Evolutionary conservation across 2,113 vertebrate genomes (phyloP).

Genomic region (Axis porcinus): DNA sequence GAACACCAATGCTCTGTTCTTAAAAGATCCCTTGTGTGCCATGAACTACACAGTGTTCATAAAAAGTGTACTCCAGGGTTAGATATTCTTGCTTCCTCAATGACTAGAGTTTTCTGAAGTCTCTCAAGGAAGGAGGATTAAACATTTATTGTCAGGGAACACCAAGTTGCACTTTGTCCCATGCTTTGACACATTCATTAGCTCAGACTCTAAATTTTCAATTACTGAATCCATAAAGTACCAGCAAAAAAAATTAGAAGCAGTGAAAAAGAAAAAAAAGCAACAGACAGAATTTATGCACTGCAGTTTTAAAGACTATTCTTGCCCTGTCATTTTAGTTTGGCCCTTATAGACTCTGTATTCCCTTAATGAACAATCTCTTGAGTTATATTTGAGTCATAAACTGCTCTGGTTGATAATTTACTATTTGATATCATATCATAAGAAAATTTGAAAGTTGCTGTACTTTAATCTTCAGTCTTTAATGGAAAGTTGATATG

Average conservation of each 20-base stretch:
- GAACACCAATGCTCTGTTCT: conserved; percentile 71
- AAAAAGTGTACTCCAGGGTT: conserved; percentile 74
- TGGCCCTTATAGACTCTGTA: conserved; percentile 37
- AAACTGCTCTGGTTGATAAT: not conserved
- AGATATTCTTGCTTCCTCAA: conserved; percentile 77
- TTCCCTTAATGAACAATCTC: not conserved
- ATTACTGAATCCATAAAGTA: conserved; percentile 9
- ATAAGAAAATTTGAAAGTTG: not conserved
- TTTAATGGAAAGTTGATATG: not conserved
- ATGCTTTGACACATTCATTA: conserved; percentile 61
- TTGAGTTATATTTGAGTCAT: not conserved
- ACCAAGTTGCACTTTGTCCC: conserved; percentile 35
- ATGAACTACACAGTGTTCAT: conserved; percentile 73
- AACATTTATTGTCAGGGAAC: conserved; percentile 71
- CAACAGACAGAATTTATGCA: not conserved
- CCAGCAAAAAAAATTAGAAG: not conserved
- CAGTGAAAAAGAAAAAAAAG: not conserved
- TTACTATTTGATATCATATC: not conserved
- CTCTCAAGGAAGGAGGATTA: conserved; percentile 69
- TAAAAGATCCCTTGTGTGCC: conserved; percentile 77
- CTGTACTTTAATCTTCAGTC: not conserved
- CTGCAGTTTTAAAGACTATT: conserved; percentile 29
- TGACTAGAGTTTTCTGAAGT: conserved; percentile 75
- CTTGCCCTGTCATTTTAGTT: conserved; percentile 54
- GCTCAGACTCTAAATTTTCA: conserved; percentile 42